A percentile compares a stretch with the other conserved stretches of the same genome.
Evolutionary conservation across 2,888 invertebrate species (phyloP).

Genomic region (Orthonevra nobilis): DNA sequence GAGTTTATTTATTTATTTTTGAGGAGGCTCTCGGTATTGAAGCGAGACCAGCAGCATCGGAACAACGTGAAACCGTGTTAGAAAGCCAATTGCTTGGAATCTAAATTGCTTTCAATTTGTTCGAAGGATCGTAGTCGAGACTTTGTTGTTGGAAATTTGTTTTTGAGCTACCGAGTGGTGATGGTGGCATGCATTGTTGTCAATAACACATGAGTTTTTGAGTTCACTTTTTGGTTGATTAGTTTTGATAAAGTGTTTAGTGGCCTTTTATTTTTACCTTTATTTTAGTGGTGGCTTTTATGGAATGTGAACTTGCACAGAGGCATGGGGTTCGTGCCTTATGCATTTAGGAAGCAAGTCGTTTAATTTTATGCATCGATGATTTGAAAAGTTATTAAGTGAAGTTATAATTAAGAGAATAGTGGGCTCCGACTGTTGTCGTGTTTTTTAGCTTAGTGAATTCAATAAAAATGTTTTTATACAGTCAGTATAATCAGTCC

Average conservation of each 20-base stretch:
- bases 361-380: no score
- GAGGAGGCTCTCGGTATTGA: constrained; percentile 3
- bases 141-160: constrained; percentile 37
- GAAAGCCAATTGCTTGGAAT: constrained; percentile 54
- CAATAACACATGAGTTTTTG: constrained; percentile 9
- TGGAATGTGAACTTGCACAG: no score
- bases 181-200: constrained; percentile 8
- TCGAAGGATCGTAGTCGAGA: constrained; percentile 26
- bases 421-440: no score
- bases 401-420: no score
- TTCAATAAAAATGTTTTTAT: no score
- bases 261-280: constrained; percentile 4
- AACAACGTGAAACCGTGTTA: constrained; percentile 40
- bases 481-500: no score
- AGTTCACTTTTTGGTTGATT: constrained; percentile 20
- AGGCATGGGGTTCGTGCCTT: no score
- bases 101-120: constrained; percentile 55
- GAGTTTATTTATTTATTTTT: not conserved
- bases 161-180: constrained; percentile 21
- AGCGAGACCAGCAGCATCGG: not conserved
- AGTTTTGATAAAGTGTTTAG: not conserved
- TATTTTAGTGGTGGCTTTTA: not conserved
- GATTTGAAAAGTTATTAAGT: no score
- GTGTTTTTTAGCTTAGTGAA: no score
- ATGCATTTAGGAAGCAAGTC: no score